phyloP scores from a whole-genome alignment of 2,113 vertebrate species.

The Cyprinodon tularosa region DNA sequence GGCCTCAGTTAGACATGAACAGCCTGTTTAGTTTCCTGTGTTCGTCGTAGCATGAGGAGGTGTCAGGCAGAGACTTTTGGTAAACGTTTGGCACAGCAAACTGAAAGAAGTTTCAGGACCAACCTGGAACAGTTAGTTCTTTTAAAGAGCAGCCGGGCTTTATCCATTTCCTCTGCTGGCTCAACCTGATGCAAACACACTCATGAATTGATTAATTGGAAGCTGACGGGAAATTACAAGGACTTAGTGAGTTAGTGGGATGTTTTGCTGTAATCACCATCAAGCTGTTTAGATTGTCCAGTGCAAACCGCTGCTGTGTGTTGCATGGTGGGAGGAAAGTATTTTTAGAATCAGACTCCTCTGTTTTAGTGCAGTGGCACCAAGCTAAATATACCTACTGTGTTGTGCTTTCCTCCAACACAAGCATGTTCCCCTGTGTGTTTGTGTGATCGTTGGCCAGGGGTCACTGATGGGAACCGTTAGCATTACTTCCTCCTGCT shows the following conservation, averaged over 20 bases:
- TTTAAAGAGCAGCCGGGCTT: conserved; percentile 74
- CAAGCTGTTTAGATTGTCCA: conserved; percentile 57
- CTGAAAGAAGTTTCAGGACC: conserved; percentile 59
- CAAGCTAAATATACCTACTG: conserved; percentile 73
- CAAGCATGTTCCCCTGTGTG: conserved; percentile 66
- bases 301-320: conserved; percentile 53
- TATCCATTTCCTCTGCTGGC: conserved; percentile 61
- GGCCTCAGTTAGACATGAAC: conserved; percentile 54
- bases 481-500: conserved; percentile 53
- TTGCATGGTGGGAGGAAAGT: conserved; percentile 66
- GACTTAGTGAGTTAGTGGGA: conserved; percentile 70
- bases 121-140: conserved; percentile 76
- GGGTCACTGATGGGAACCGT: conserved; percentile 42
- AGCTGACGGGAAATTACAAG: conserved; percentile 82
- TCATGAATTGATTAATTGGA: conserved; percentile 74
- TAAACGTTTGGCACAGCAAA: conserved; percentile 71
- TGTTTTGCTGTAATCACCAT: conserved; percentile 77
- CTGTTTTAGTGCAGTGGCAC: conserved; percentile 68
- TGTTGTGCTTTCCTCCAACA: conserved; percentile 76
- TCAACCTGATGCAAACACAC: conserved; percentile 68
- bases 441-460: conserved; percentile 42
- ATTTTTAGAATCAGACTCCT: conserved; percentile 78
- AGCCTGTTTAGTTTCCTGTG: conserved; percentile 63
- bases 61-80: conserved; percentile 72
- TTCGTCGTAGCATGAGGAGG: conserved; percentile 69